phyloP scores from a whole-genome alignment of 2,888 invertebrate species.

The Syrista parreyssii region DNA sequence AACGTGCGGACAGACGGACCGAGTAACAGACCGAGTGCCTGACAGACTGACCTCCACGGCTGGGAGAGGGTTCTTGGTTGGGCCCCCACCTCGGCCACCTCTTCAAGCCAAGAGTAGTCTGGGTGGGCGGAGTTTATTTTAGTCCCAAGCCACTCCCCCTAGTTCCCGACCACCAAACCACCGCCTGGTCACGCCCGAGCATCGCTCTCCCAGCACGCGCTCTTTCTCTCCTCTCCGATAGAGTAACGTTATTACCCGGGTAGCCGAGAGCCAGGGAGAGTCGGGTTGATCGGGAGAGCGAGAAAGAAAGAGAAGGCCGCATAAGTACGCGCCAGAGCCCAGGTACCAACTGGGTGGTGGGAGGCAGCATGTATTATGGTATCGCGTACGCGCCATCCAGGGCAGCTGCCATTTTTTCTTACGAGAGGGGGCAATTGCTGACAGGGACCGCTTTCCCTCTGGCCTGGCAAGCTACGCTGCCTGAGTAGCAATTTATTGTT shows the following conservation, averaged over 20 bases:
- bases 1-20: slow-evolving; percentile 61
- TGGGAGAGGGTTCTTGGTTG: slow-evolving; percentile 59
- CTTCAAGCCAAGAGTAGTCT: slow-evolving; percentile 10
- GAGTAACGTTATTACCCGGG: neutral
- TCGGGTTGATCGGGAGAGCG: neutral
- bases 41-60: slow-evolving; percentile 65
- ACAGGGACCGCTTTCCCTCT: slow-evolving; percentile 61
- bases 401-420: slow-evolving; percentile 68
- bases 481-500: slow-evolving; percentile 61
- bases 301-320: neutral
- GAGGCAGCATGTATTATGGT: slow-evolving; percentile 40
- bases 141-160: slow-evolving; percentile 4
- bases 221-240: slow-evolving; percentile 6
- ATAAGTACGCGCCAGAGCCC: neutral
- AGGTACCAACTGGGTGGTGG: slow-evolving; percentile 28
- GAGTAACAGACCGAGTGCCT: slow-evolving; percentile 63
- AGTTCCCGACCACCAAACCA: neutral
- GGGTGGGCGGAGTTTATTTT: slow-evolving; percentile 4
- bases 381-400: slow-evolving; percentile 65
- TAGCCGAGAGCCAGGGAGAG: neutral
- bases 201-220: slow-evolving; percentile 7
- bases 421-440: slow-evolving; percentile 62
- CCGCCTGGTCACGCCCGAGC: neutral
- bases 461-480: slow-evolving; percentile 34
- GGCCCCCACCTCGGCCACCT: slow-evolving; percentile 44